Base-by-base conservation (phyloP, 64 coral and sea anemone species). In the Montipora efflorescens region DNA sequence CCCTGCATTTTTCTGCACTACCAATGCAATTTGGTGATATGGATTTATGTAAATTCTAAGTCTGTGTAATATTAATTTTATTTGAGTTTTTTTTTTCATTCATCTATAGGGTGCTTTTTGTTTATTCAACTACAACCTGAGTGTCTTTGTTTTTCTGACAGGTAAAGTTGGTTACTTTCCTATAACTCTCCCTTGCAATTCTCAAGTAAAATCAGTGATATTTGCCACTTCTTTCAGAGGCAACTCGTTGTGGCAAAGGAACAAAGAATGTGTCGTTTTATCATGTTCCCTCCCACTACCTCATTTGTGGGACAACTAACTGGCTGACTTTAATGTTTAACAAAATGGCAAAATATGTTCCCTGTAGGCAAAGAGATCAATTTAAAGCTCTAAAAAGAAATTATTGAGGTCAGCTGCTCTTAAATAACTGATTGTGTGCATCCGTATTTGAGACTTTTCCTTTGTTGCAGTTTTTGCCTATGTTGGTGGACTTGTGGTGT, bases 41-140 rank as follows among this genome's bases (percentile, higher is more conserved):
- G 53, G 53, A 57, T 11, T 57, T 11, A 57, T 5, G 0, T 18
- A 68, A 18, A 68, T 18, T 14, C 0, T 36, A 36, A 36, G 36
- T 28, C 28, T 36, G 64, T 16, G 64, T 68, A 8, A 68, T 64
- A 64, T 36, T n/a, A n/a, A n/a, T n/a, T n/a, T 36, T 15, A 64
- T 64, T 0, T 12, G 8, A 0, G 0, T 55, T 55, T 55, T 5
- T 55, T 5, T 7, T 46, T 43, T 14, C 22, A 76, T 74, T 15
- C 90, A 2, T 75, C 80, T 79, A 20, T 83, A 97, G 95, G 92
- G 95, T 11, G 92, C 92, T 2, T 94, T 97, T 23, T 97, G 95
- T 67, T 80, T 97, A 23, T 97, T 97, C 74, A 97, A 97, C 89
- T 97, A 97, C 61, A 97, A 97, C 52, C 78, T 97, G 77, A 94